Percentiles rank a stretch among this genome's conserved stretches.
Conservation (phyloP, 2,888 invertebrate genomes). For the Pyrrhosoma nymphula region DNA sequence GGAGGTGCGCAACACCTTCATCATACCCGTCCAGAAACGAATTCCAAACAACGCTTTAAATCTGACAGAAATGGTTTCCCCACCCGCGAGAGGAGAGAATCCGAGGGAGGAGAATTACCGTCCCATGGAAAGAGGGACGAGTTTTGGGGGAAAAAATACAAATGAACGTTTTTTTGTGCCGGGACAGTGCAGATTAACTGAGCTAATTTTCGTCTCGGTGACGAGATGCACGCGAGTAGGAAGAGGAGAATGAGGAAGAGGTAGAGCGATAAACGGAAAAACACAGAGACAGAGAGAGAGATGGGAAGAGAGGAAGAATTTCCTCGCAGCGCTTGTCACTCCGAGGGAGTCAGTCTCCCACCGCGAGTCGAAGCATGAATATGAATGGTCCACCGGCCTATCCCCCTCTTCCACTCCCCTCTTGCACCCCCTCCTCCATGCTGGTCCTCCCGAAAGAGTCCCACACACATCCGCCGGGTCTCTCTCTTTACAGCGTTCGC, state of each 20-base stretch:
- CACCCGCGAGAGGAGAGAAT: not conserved
- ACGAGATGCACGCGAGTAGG: not conserved
- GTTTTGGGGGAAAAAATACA: not conserved
- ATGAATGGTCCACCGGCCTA: constrained; percentile 17
- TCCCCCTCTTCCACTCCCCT: not conserved
- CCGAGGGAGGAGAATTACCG: not conserved
- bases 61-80: not conserved
- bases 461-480: constrained; percentile 15
- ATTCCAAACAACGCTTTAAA: too few relatives aligned
- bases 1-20: too few relatives aligned
- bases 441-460: not conserved
- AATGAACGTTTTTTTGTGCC: not conserved
- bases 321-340: not conserved
- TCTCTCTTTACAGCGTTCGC: constrained; percentile 15
- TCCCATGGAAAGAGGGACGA: not conserved
- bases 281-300: not conserved
- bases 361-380: constrained; percentile 1
- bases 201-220: not conserved
- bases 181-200: not conserved
- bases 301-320: not conserved
- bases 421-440: not conserved
- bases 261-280: too few relatives aligned
- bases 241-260: not conserved
- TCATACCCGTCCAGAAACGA: too few relatives aligned
- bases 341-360: not conserved